Evolutionary conservation across 2,113 vertebrate species (phyloP).

Genomic region (Ptychochromis oligacanthus): DNA sequence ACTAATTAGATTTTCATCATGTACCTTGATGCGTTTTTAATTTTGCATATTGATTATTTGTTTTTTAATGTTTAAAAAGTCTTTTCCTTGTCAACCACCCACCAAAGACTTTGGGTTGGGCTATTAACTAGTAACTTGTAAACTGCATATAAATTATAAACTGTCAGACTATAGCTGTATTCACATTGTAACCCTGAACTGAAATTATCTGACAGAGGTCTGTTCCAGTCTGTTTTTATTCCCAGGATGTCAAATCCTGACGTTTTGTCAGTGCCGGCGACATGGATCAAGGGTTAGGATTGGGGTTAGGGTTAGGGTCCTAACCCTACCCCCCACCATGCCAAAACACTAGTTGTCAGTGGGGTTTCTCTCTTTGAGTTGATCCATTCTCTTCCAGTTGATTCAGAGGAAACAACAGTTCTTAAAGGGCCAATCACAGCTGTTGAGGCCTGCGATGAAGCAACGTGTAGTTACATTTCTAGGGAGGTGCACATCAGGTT

Average conservation of each 20-base stretch:
- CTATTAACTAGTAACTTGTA: neutral
- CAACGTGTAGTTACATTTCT: neutral
- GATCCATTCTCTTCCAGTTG: neutral
- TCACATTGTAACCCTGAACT: neutral
- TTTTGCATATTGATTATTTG: neutral
- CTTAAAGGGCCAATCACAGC: neutral
- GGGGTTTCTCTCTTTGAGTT: neutral
- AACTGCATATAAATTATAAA: no score
- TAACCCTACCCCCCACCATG: neutral
- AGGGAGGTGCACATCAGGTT: neutral
- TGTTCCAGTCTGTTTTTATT: neutral
- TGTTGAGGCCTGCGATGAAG: neutral
- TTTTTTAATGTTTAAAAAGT: neutral
- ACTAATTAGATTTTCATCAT: no score
- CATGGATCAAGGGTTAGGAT: neutral
- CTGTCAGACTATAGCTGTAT: neutral
- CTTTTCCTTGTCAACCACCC: neutral
- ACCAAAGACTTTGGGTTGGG: neutral
- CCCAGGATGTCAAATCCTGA: neutral
- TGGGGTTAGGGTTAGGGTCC: no score
- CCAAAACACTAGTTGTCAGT: neutral
- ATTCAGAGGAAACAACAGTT: neutral
- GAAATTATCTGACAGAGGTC: neutral
- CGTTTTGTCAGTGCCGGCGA: neutral
- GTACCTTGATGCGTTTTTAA: rapidly evolving